phyloP scores from a whole-genome alignment of 2,888 invertebrate genomes.

The Hirtodrosophila cameraria region DNA sequence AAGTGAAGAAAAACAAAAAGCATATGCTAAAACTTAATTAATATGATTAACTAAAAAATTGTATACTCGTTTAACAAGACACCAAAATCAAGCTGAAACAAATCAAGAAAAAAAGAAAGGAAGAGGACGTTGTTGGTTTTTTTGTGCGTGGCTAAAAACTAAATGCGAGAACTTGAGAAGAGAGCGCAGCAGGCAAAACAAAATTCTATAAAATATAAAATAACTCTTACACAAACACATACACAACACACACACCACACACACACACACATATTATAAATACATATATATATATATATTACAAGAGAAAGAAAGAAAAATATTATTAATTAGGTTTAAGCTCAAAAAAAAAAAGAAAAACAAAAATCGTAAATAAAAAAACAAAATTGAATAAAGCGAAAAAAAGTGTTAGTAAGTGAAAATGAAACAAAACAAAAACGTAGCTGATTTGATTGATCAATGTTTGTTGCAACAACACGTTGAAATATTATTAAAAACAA shows the following conservation, averaged over 20 bases:
- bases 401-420: slow-evolving; percentile 63
- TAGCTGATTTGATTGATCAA: slow-evolving; percentile 50
- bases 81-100: slow-evolving; percentile 54
- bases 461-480: slow-evolving; percentile 60
- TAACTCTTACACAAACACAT: slow-evolving; percentile 30
- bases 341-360: slow-evolving; percentile 31
- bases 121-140: slow-evolving; percentile 29
- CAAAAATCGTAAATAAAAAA: slow-evolving; percentile 41
- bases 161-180: slow-evolving; percentile 35
- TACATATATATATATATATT: slow-evolving; percentile 67
- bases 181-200: slow-evolving; percentile 47
- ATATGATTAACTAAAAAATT: slow-evolving; percentile 61
- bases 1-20: slow-evolving; percentile 32
- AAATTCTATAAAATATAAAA: slow-evolving; percentile 64
- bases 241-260: slow-evolving; percentile 25
- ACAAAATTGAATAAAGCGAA: slow-evolving; percentile 68
- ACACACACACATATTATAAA: slow-evolving; percentile 56
- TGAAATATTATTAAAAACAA: slow-evolving; percentile 40
- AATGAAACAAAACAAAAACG: slow-evolving; percentile 42
- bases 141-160: slow-evolving; percentile 50
- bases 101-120: neutral
- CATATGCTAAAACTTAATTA: slow-evolving; percentile 56
- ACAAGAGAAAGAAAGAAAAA: slow-evolving; percentile 57
- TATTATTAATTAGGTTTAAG: slow-evolving; percentile 71
- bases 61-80: slow-evolving; percentile 78